Base-by-base conservation (phyloP, 1,140 invertebrate genomes). In the Coelopa frigida region DNA sequence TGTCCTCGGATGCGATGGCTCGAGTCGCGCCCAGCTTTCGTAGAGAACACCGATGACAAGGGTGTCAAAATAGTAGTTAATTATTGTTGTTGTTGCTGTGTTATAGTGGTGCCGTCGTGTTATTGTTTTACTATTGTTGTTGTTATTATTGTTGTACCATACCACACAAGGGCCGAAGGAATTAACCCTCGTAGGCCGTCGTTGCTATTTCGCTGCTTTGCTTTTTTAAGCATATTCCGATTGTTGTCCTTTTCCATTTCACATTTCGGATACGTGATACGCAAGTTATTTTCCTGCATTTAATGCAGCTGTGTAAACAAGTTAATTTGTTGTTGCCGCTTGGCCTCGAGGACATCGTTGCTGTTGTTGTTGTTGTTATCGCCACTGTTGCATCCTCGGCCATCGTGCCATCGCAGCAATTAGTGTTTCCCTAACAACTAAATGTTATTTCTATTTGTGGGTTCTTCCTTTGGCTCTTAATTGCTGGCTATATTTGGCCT, bases 221-320 rank as follows among this genome's bases (percentile, higher is more conserved):
- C 48, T 22, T 29, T 10, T 17, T 23, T 39, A 35, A 35, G 33
- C 33, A 21, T 37, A 36, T 24, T 45, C 5, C 37, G 32, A 37
- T 45, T 31, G 33, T 45, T 45, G n/a, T 23, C 15, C 20, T 37
- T 31, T 45, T n/a, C 21, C 24, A 12, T 35, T 35, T 5, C 20
- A 27, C 45, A 53, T 50, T 52, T 61, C 50, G 58, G 56, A 56
- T 53, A 60, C 49, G 63, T 61, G 60, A 63, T 63, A 63, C 63
- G 63, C 60, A 63, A 63, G 60, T 63, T 63, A 60, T 51, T 22
- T 38, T 40, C 23, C 23, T 23, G 20, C 24, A 26, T 11, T 15
- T 35, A 12, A 20, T 60, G 60, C 60, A 63, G 60, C 60, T 63
- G 60, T 60, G 53, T 63, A 63, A 63, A 63, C 60, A 63, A 63